Evolutionary conservation across 2,113 vertebrate species (phyloP).

Genomic region (Rattus rattus): DNA sequence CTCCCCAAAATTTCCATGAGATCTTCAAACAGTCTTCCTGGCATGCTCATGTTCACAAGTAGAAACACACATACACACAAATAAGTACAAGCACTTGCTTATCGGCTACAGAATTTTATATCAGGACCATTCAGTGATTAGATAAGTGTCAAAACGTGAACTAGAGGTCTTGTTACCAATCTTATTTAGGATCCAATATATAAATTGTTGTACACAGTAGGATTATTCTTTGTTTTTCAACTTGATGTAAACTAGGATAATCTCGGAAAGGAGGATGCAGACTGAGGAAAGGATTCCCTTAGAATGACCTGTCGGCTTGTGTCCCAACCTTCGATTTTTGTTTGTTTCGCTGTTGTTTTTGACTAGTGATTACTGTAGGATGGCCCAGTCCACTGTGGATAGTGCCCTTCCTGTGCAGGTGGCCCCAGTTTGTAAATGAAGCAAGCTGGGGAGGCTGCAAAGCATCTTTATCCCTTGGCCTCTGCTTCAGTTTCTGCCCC

Average conservation of each 20-base stretch:
- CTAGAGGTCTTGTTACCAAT: background rate
- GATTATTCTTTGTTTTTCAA: background rate
- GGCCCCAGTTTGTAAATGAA: too few relatives aligned
- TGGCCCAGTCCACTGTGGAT: background rate
- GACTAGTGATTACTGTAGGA: background rate
- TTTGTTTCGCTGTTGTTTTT: background rate
- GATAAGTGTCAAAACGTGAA: background rate
- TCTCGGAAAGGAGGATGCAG: too few relatives aligned
- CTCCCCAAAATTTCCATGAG: background rate
- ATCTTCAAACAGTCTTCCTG: too few relatives aligned
- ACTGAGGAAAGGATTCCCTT: background rate
- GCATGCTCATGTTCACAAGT: background rate
- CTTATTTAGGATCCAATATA: background rate
- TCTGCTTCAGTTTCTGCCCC: background rate
- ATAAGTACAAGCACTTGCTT: background rate
- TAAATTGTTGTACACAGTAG: background rate
- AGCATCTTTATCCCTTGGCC: too few relatives aligned
- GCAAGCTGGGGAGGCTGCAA: background rate
- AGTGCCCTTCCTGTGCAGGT: background rate
- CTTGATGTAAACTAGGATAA: background rate
- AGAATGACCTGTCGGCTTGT: background rate
- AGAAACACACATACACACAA: background rate
- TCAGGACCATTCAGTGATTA: background rate
- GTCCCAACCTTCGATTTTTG: background rate
- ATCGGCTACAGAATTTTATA: background rate